phyloP scores from a whole-genome alignment of 2,113 vertebrate species.

The Ptilorrhoa leucosticta region DNA sequence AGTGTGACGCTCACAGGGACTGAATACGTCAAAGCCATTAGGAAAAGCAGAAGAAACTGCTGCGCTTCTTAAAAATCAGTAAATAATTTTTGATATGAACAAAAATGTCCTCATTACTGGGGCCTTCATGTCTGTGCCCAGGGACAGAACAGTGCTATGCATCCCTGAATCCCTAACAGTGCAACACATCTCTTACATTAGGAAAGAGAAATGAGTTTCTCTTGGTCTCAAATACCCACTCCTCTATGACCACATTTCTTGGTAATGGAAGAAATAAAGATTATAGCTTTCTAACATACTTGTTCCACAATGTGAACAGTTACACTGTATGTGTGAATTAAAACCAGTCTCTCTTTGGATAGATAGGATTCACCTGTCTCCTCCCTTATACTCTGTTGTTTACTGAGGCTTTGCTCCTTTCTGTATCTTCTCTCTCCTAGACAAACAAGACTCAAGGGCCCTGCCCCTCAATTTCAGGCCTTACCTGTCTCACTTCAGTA shows the following conservation, averaged over 20 bases:
- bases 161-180: background rate
- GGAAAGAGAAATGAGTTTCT: background rate
- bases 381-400: background rate
- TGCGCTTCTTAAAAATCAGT: background rate
- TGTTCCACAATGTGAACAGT: background rate
- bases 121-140: background rate
- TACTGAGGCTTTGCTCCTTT: background rate
- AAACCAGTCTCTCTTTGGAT: background rate
- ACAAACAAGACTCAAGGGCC: background rate
- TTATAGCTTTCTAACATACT: background rate
- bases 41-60: background rate
- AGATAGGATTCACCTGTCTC: background rate
- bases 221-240: background rate
- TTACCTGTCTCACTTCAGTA: background rate
- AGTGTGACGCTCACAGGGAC: background rate
- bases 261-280: background rate
- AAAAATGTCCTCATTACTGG: background rate
- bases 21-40: background rate
- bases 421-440: background rate
- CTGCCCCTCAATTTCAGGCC: background rate
- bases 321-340: background rate
- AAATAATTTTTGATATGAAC: background rate
- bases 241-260: background rate
- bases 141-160: background rate
- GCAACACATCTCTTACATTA: background rate